phyloP scores from a whole-genome alignment of 2,797 vertebrate genomes.

The Mus spretus region DNA sequence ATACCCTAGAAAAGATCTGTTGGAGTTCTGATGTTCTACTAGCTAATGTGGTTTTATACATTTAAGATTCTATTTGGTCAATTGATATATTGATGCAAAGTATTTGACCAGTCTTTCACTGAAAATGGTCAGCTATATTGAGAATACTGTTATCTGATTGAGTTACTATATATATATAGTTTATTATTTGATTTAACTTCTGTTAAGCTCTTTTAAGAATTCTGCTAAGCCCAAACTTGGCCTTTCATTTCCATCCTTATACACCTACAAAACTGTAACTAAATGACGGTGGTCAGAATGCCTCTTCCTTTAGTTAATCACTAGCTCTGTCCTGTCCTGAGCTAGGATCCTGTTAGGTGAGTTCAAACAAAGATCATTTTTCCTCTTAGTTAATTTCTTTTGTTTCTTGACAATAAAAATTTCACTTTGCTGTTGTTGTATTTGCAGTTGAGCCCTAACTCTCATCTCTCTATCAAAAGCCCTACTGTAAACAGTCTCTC shows the following conservation, averaged over 20 bases:
- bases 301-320: background rate
- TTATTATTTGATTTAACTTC: background rate
- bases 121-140: conserved; percentile 36
- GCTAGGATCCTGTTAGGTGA: background rate
- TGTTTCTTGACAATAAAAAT: background rate
- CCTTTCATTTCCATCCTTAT: background rate
- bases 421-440: background rate
- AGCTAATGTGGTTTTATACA: background rate
- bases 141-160: background rate
- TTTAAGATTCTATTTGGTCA: background rate
- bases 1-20: background rate
- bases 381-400: background rate
- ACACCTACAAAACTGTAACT: background rate
- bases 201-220: background rate
- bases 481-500: background rate
- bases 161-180: background rate
- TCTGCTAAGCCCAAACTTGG: background rate
- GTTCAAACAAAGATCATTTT: conserved; percentile 20
- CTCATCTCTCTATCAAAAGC: background rate
- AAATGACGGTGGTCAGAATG: background rate
- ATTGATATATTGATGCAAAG: background rate
- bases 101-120: background rate
- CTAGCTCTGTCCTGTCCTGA: background rate
- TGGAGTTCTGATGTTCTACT: background rate
- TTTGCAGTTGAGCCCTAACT: background rate